Base-by-base conservation (phyloP, 2,797 vertebrate species). In the Cyclura pinguis region DNA sequence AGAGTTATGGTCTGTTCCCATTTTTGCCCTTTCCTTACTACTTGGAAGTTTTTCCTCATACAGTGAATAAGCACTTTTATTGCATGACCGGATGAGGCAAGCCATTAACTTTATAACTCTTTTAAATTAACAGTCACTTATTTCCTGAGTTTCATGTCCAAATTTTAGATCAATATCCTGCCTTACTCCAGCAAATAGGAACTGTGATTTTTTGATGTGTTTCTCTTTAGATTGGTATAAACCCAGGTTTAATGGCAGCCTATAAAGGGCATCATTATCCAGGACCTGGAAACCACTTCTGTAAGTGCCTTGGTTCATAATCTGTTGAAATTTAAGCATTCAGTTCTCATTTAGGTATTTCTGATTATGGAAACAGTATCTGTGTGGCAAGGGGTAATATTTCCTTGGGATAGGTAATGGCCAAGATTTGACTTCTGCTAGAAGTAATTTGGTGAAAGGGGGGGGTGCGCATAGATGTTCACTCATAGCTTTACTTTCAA, bases 271-370 rank as follows among this genome's bases (percentile, higher is more conserved):
- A 98, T 93, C 99, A 99, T 97, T 99, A 99, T 92, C 99, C 99
- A 76, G 99, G 99, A 93, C 98, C 98, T 93, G 99, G 99, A 95
- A 99, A 99, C 96, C 99, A 99, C 96, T 99, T 99, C 93, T 99
- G 99, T 99, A 98, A 94, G 99, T 98, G 94, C 85, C 84, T 55
- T 90, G 89, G 69, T 83, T 83, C 50, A 72, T 87, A 2, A 84
- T 74, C 32, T 32, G 16, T 87, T 91, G 89, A 55, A 91, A 72
- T 84, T 81, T 57, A 83, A 92, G 67, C 1, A 62, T 12, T 64
- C 4, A 27, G 27, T 4, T 84, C 84, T 81, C 6, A 0, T 0
- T 85, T 88, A 59, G 81, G 1, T 1, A 50, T 87, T 86, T 89
- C 12, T 6, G 14, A 73, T 73, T 85, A 38, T 88, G 1, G 1